Conservation (phyloP, 2,113 vertebrate genomes). For the Maccullochella peelii region DNA sequence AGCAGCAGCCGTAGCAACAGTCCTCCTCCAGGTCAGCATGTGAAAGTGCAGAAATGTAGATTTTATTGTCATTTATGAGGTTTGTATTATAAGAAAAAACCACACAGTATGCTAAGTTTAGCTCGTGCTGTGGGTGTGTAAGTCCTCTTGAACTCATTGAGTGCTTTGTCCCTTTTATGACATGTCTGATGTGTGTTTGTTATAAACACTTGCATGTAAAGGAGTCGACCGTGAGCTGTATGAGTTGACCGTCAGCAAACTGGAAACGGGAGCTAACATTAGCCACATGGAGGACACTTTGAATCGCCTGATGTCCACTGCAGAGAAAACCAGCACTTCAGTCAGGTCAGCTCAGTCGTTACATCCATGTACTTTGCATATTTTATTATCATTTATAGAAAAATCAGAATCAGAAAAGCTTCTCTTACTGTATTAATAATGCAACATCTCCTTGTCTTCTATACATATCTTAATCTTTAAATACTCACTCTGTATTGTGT, state of each 20-base stretch:
- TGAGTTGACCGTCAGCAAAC: constrained; percentile 92
- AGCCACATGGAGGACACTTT: constrained; percentile 87
- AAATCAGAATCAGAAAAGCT: background rate
- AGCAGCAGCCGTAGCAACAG: constrained; percentile 81
- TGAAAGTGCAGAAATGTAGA: constrained; percentile 25
- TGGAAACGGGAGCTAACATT: constrained; percentile 84
- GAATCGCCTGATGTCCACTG: constrained; percentile 91
- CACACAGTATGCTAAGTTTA: background rate
- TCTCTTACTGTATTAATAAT: background rate
- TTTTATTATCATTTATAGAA: background rate
- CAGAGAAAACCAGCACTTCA: constrained; percentile 89
- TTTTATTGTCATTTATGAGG: background rate
- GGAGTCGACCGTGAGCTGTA: constrained; percentile 95
- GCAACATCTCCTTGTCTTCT: background rate
- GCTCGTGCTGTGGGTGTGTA: background rate
- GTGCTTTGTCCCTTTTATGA: background rate
- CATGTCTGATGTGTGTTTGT: constrained; percentile 14
- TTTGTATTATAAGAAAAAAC: background rate
- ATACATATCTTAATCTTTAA: background rate
- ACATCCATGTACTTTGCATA: background rate
- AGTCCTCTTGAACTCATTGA: background rate
- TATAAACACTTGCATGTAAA: constrained; percentile 55
- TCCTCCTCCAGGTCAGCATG: constrained; percentile 93
- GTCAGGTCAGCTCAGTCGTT: constrained; percentile 84
- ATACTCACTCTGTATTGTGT: background rate